These are phyloP conservation scores for Sialia sialis DNA, from an alignment of 2,113 vertebrate genomes.

Conservation along the genomic window DNA sequence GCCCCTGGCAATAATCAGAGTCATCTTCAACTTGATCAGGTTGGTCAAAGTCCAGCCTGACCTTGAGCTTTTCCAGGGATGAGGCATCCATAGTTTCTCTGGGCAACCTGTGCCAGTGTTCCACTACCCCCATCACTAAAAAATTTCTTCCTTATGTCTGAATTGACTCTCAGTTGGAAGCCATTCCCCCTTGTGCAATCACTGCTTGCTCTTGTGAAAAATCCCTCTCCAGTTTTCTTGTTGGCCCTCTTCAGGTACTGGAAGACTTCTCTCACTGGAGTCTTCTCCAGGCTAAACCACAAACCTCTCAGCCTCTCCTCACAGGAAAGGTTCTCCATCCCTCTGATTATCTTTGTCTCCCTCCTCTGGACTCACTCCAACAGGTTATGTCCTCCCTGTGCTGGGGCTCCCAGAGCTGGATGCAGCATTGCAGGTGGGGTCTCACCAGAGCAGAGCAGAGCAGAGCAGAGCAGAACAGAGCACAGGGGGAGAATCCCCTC, in stretches of 20 bases:
- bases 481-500: neutral
- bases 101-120: neutral
- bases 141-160: neutral
- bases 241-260: neutral
- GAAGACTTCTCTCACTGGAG: neutral
- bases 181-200: neutral
- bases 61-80: neutral
- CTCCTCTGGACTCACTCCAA: fast-evolving
- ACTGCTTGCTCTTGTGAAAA: neutral
- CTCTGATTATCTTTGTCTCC: neutral
- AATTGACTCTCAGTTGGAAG: neutral
- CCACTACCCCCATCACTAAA: neutral
- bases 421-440: fast-evolving
- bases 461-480: neutral
- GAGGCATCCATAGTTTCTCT: neutral
- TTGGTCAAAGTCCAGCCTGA: neutral
- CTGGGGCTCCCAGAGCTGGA: fast-evolving
- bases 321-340: neutral
- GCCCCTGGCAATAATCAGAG: neutral
- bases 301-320: neutral
- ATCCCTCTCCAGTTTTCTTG: neutral
- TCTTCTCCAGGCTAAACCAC: neutral
- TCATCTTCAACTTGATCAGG: neutral
- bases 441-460: neutral
- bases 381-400: fast-evolving